Evolutionary conservation across 2,888 invertebrate species (phyloP), one percentile per base, ranked within the genome.

Genomic region (Trichacis sp.): DNA sequence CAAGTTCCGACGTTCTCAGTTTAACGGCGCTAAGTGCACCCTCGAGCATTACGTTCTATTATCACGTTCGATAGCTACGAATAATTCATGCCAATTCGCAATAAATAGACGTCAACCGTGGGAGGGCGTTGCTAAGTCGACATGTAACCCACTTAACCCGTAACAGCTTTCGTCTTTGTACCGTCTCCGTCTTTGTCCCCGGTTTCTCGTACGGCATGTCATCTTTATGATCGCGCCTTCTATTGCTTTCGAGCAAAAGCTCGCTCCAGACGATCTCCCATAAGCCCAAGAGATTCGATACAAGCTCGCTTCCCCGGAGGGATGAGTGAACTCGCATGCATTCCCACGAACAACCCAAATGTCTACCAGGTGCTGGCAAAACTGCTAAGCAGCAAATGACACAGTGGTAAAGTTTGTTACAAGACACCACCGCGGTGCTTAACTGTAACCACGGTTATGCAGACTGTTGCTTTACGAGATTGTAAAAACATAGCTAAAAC

Each of bases 141-240:
- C 68, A 69, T 70, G 70, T 74, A 77, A 76, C 72, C 67, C 67
- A 73, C 70, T 76, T 77, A 75, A 64, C 59, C 55, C 54, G 67
- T 75, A 76, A 77, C 73, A 67, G 72, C 70, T 72, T 73, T 70
- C 65, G 68, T 68, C 70, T 74, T 73, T 75, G 69, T 64, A 67
- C 59, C 50, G 53, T 11, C 50, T 63, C 57, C 58, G 50, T 58
- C 48, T 42, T 42, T 42, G 17, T 42, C 42, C 17, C 42, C 17
- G 15, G 42, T 11, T 15, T 15, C 42, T 14, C n/a, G 33, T n/a
- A 33, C 17, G 14, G 8, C 17, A 12, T 42, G 42, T 42, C 42
- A 17, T 42, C 42, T 42, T 42, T 42, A 42, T 42, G 42, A 42
- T 42, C 42, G 15, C 17, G 6, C 17, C 42, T 5, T 42, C 42